Evolutionary conservation across 2,113 vertebrate genomes (phyloP).

Genomic region (Megaceryle torquata): DNA sequence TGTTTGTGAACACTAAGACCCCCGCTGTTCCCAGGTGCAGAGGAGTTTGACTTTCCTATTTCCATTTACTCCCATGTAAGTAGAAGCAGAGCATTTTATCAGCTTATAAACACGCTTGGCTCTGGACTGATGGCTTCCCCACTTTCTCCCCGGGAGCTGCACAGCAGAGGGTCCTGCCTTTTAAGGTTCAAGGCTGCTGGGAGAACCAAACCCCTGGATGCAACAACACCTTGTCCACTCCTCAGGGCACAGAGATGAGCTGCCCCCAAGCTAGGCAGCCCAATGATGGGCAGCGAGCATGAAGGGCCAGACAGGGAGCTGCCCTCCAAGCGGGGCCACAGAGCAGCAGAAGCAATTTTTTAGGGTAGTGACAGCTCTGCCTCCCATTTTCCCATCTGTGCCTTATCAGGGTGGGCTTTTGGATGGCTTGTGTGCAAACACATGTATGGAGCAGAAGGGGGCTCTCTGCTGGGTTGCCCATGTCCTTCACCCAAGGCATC

Average conservation of each 20-base stretch:
- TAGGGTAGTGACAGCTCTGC: neutral
- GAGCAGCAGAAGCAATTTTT: neutral
- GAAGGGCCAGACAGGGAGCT: neutral
- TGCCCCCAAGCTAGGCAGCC: neutral
- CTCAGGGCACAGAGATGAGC: neutral
- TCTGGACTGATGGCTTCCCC: neutral
- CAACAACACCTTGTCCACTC: neutral
- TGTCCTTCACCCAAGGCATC: neutral
- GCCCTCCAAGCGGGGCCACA: rapidly evolving
- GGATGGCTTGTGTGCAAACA: neutral
- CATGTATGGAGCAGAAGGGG: neutral
- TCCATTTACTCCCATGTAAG: neutral
- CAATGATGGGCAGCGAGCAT: neutral
- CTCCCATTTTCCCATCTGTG: neutral
- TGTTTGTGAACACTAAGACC: neutral
- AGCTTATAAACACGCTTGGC: neutral
- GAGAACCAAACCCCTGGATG: neutral
- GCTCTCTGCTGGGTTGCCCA: rapidly evolving
- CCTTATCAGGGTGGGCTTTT: neutral
- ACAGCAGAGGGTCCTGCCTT: neutral
- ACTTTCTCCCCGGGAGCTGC: rapidly evolving
- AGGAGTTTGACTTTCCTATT: neutral
- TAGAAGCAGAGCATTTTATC: neutral
- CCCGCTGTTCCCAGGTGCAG: neutral
- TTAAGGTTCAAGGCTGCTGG: neutral